phyloP scores from a whole-genome alignment of 2,113 vertebrate species.

The Megatriorchis doriae region DNA sequence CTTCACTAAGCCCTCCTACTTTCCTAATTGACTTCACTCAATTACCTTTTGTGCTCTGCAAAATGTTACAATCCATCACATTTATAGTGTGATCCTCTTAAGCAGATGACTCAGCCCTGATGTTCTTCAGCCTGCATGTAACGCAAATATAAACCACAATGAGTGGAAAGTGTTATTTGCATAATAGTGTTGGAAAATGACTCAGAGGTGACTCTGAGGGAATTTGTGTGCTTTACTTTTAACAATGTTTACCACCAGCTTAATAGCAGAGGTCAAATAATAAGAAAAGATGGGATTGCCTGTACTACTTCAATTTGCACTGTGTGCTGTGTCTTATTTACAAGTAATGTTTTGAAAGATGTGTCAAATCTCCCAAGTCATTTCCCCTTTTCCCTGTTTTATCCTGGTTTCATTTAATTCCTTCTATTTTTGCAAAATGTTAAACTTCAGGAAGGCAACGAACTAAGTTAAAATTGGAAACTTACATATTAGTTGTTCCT shows the following conservation, averaged over 20 bases:
- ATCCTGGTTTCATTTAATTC: not conserved
- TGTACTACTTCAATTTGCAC: not conserved
- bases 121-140: not conserved
- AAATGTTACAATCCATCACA: constrained; percentile 49
- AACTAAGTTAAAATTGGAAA: not conserved
- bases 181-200: constrained; percentile 17
- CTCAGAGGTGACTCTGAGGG: not conserved
- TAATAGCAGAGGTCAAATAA: not conserved
- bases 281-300: not conserved
- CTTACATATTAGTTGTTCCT: not conserved
- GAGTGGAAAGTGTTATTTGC: constrained; percentile 35
- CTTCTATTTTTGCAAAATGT: not conserved
- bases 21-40: constrained; percentile 54
- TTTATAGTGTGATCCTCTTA: constrained; percentile 24
- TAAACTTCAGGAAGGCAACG: not conserved
- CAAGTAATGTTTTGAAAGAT: not conserved
- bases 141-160: not conserved
- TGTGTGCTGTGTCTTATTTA: not conserved
- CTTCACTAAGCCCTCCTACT: constrained; percentile 15
- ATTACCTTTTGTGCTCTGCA: constrained; percentile 30
- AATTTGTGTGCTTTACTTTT: not conserved
- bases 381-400: not conserved
- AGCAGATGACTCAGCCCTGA: constrained; percentile 29
- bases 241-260: not conserved
- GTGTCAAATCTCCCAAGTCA: not conserved